Conservation (phyloP, 2,113 vertebrate species). For the Hepsetus odoe region DNA sequence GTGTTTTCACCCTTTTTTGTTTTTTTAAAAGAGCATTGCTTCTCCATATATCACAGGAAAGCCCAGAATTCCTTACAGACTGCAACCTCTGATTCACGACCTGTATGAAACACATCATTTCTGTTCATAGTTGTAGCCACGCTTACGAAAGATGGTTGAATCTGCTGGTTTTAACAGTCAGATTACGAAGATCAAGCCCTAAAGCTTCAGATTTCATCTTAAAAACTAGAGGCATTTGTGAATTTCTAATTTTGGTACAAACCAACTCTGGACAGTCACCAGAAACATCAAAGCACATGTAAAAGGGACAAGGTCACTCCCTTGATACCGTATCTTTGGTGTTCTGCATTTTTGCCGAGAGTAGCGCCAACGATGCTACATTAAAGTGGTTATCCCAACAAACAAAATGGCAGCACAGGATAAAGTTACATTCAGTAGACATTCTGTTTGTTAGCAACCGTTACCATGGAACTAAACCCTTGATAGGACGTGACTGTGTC, state of each 20-base stretch:
- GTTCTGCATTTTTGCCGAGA: slow-evolving; percentile 42
- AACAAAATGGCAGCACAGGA: slow-evolving; percentile 27
- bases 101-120: background rate
- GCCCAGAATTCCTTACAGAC: slow-evolving; percentile 44
- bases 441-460: slow-evolving; percentile 33
- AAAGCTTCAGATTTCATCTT: background rate
- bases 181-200: background rate
- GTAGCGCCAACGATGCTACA: slow-evolving; percentile 44
- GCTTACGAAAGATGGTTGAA: background rate
- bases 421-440: slow-evolving; percentile 54
- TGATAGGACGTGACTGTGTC: slow-evolving; percentile 18
- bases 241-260: slow-evolving; percentile 39
- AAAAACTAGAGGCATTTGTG: slow-evolving; percentile 35
- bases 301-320: slow-evolving; percentile 17
- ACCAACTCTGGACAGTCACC: slow-evolving; percentile 23
- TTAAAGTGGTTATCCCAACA: slow-evolving; percentile 14
- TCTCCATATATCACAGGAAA: slow-evolving; percentile 43
- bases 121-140: slow-evolving; percentile 21
- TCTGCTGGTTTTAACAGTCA: slow-evolving; percentile 43
- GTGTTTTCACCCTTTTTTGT: slow-evolving; percentile 44
- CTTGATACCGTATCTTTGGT: slow-evolving; percentile 46
- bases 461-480: background rate
- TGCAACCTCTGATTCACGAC: slow-evolving; percentile 26
- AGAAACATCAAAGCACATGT: slow-evolving; percentile 28
- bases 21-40: slow-evolving; percentile 49